These are phyloP conservation scores for human (Homo sapiens) DNA, from an alignment of 2,113 vertebrate species.

Conservation along the genomic window GRCh38 chr4:160351001-160351500, in stretches of 20 bases:
- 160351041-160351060: neutral
- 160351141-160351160: neutral
- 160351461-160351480: neutral
- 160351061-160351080: neutral
- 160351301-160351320: neutral
- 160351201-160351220: neutral
- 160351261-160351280: neutral
- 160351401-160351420: slow-evolving; percentile 14
- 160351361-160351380: slow-evolving; percentile 18
- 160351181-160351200: slow-evolving; percentile 37
- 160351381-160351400: neutral
- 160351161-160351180: slow-evolving; percentile 23
- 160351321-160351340: slow-evolving; percentile 19
- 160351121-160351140: slow-evolving; percentile 12
- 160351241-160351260: slow-evolving; percentile 57
- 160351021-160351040: neutral
- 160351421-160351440: neutral
- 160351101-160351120: neutral
- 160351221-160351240: slow-evolving; percentile 37
- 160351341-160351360: neutral
- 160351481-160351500: neutral
- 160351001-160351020: neutral
- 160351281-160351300: slow-evolving; percentile 38
- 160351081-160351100: neutral
- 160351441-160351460: neutral